Evolutionary conservation across 2,113 vertebrate species (phyloP).

Genomic region (Lutjanus erythropterus): DNA sequence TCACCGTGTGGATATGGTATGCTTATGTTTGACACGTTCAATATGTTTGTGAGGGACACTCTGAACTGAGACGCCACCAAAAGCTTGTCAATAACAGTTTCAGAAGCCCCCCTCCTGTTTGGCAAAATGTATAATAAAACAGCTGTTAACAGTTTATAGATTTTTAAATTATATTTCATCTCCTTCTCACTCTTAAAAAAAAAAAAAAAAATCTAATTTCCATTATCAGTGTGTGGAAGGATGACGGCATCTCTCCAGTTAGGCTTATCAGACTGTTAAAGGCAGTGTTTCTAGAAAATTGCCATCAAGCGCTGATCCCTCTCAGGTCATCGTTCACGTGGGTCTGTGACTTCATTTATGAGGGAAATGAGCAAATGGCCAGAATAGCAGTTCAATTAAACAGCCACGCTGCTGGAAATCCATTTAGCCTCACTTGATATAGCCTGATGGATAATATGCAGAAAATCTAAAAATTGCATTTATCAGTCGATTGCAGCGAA

Average conservation of each 20-base stretch:
- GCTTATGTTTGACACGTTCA: too few species aligned
- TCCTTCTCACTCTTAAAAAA: background rate
- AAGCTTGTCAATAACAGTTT: background rate
- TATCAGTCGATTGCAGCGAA: background rate
- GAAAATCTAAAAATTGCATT: constrained; percentile 16
- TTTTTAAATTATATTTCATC: constrained; percentile 22
- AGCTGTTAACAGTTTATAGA: constrained; percentile 30
- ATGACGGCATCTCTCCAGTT: constrained; percentile 84
- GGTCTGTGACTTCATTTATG: constrained; percentile 40
- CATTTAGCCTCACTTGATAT: constrained; percentile 33
- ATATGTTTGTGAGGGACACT: too few species aligned
- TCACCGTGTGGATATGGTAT: too few species aligned
- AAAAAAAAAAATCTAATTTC: constrained; percentile 9
- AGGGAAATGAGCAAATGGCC: constrained; percentile 28
- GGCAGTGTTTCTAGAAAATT: constrained; percentile 84
- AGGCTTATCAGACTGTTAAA: constrained; percentile 83
- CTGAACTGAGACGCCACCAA: background rate
- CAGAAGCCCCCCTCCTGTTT: background rate
- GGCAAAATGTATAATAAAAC: constrained; percentile 10
- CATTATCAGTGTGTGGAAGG: constrained; percentile 82
- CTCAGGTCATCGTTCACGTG: constrained; percentile 75
- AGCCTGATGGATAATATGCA: constrained; percentile 26
- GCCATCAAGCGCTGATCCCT: constrained; percentile 81
- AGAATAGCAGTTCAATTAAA: constrained; percentile 43
- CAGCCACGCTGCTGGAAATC: constrained; percentile 22